Conservation (phyloP, 2,113 vertebrate genomes). For the Cyphomyrus discorhynchus region DNA sequence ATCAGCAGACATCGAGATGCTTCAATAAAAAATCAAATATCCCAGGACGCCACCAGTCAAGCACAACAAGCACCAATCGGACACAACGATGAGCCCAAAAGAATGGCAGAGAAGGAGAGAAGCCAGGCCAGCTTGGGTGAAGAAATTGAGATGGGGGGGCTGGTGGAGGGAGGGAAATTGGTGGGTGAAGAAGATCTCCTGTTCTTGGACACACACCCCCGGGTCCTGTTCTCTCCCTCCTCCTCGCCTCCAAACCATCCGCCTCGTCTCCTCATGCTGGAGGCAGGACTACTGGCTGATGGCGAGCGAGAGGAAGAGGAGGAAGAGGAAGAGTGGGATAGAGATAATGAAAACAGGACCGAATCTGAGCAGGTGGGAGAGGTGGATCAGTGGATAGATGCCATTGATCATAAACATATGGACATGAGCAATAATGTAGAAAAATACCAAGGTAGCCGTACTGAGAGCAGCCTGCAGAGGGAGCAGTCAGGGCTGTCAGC, state of each 20-base stretch:
- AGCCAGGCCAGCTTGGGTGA: background rate
- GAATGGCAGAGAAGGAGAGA: constrained; percentile 8
- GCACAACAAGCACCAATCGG: background rate
- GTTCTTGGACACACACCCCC: constrained; percentile 59
- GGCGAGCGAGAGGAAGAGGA: constrained; percentile 26
- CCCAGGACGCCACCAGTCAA: background rate
- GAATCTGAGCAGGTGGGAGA: background rate
- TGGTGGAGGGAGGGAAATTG: background rate
- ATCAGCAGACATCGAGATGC: background rate
- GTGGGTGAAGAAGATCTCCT: constrained; percentile 49
- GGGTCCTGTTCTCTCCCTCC: constrained; percentile 60
- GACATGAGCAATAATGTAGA: constrained; percentile 21
- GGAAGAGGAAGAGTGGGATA: constrained; percentile 25
- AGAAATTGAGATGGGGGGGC: background rate
- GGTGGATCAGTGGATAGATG: constrained; percentile 26
- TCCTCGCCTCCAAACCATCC: constrained; percentile 53
- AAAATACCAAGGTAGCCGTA: constrained; percentile 39
- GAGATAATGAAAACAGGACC: background rate
- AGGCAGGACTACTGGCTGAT: constrained; percentile 48
- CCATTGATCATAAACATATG: constrained; percentile 30
- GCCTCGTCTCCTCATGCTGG: constrained; percentile 58
- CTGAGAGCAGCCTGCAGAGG: constrained; percentile 19
- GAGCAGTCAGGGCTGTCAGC: background rate
- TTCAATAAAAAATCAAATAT: background rate
- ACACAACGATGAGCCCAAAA: background rate